phyloP scores from a whole-genome alignment of 2,113 vertebrate species.

The Ptyas mucosa region DNA sequence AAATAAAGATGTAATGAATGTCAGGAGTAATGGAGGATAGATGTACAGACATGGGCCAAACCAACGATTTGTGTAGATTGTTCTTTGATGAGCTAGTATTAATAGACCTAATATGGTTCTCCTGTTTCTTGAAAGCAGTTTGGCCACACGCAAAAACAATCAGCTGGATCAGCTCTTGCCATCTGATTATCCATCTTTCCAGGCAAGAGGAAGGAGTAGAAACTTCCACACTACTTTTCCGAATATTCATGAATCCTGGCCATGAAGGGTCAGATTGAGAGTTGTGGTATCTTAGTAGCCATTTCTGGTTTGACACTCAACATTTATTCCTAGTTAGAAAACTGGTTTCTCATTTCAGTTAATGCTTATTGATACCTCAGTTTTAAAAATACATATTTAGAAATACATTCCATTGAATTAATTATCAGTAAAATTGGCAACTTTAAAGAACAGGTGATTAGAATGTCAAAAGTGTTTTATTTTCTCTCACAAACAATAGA shows the following conservation, averaged over 20 bases:
- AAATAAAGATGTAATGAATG: not conserved
- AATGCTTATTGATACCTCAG: not conserved
- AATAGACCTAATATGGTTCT: not conserved
- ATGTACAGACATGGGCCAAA: not conserved
- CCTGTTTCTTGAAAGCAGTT: not conserved
- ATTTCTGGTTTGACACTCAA: too few species aligned
- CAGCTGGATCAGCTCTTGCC: not conserved
- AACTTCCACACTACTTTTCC: not conserved
- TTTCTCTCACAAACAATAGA: not conserved
- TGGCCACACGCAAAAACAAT: not conserved
- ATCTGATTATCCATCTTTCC: not conserved
- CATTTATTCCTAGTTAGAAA: not conserved
- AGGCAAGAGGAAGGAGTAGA: not conserved
- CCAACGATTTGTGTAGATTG: not conserved
- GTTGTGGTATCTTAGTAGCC: not conserved
- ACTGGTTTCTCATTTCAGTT: not conserved
- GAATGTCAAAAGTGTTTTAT: not conserved
- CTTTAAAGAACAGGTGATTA: not conserved
- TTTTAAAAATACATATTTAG: not conserved
- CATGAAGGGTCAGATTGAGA: not conserved
- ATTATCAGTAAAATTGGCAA: not conserved
- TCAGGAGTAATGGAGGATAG: not conserved
- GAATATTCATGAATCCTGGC: not conserved
- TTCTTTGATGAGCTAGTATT: not conserved
- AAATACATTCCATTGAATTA: not conserved